Conservation (phyloP, 2,797 vertebrate genomes). For the Spinus pinus region DNA sequence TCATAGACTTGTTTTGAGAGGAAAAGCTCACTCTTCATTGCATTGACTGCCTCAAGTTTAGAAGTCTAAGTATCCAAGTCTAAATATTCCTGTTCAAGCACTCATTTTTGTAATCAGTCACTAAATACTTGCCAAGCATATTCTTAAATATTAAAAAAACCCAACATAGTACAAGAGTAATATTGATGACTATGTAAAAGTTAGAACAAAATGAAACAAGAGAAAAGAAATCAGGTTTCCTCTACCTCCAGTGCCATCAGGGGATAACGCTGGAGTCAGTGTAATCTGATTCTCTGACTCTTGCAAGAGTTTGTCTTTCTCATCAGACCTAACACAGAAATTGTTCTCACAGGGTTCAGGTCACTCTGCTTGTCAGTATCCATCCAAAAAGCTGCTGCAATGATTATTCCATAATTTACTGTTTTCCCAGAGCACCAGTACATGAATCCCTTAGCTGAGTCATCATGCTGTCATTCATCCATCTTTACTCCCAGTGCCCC, state of each 20-base stretch:
- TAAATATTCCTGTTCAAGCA: not conserved
- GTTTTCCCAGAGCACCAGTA: not conserved
- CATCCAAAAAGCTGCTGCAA: not conserved
- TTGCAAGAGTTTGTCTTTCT: not conserved
- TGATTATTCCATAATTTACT: not conserved
- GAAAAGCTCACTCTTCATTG: not conserved
- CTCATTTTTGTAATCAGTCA: not conserved
- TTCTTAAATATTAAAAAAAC: not conserved
- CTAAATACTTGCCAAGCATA: not conserved
- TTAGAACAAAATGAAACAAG: not conserved
- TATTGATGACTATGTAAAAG: not conserved
- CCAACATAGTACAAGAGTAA: not conserved
- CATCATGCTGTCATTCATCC: not conserved
- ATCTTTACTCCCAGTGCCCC: not conserved
- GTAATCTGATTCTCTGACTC: not conserved
- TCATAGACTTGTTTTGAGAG: not conserved
- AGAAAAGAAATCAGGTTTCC: not conserved
- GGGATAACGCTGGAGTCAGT: fast-evolving
- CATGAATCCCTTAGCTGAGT: not conserved
- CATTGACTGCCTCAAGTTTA: not conserved
- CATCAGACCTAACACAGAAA: not conserved
- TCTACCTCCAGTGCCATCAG: fast-evolving
- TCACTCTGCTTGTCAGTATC: not conserved
- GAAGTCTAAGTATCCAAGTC: not conserved
- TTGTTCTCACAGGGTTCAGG: not conserved